Evolutionary conservation across 2,113 vertebrate species (phyloP), one percentile per base, ranked within the genome.

Genomic region (Percina caprodes): DNA sequence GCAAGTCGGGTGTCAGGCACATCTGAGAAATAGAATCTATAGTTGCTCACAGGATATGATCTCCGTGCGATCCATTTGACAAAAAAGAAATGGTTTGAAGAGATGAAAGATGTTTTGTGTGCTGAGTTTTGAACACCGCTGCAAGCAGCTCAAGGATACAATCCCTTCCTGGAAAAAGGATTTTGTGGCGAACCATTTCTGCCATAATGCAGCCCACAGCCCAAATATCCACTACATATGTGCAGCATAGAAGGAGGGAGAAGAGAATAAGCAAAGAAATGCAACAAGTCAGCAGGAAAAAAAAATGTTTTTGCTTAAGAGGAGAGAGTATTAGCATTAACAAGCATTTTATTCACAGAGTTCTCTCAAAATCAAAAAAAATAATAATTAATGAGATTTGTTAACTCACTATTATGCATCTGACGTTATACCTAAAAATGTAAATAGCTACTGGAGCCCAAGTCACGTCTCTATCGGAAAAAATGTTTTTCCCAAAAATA

Each of bases 121-220:
- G 72, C 65, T 33, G 5, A 16, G 65, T 82, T 85, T 65, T 78
- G 55, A 69, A 81, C 88, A 90, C 82, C 70, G 88, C 91, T 93
- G 88, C 88, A 88, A 92, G 92, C 91, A 92, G 91, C 85, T 89
- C 90, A 96, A 96, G 96, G 96, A 96, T 96, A 96, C 96, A 96
- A 94, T 96, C 96, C 93, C 95, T 96, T 93, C 96, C 96, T 74
- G 96, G 96, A 90, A 96, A 96, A 92, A 96, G 95, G 94, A 96
- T 96, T 95, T 96, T 96, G 93, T 96, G 96, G 92, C 96, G 96
- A 89, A 96, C 95, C 96, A 96, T 96, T 96, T 96, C 96, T 93
- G 97, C 98, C 97, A 99, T 97, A 95, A 98, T 98, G 96, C 97
- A 99, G 96, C 97, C 97, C 95, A 99, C 97, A 96, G 97, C 98